Evolutionary conservation across 2,113 vertebrate species (phyloP).

Genomic region (Phycodurus eques): DNA sequence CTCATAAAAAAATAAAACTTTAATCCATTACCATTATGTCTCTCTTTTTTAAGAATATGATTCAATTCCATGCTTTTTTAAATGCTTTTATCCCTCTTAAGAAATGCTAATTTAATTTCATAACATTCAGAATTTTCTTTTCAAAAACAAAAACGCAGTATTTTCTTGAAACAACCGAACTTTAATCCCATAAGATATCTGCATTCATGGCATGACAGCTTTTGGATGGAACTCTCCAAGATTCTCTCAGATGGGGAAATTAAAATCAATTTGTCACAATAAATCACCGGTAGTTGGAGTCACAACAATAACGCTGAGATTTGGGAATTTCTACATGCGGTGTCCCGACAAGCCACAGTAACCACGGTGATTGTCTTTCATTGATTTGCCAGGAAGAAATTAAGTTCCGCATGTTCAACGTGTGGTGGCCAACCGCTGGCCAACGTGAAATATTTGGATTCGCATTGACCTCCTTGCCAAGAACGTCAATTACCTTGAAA

Average conservation of each 20-base stretch:
- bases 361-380: conserved; percentile 56
- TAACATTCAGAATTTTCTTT: too few relatives aligned
- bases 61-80: too few relatives aligned
- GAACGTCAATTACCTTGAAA: conserved; percentile 63
- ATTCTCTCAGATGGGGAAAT: not conserved
- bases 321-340: not conserved
- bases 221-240: not conserved
- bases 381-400: conserved; percentile 59
- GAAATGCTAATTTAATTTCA: too few relatives aligned
- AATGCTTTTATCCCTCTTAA: too few relatives aligned
- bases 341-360: not conserved
- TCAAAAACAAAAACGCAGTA: too few relatives aligned
- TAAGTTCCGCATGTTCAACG: conserved; percentile 47
- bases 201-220: too few relatives aligned
- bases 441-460: conserved; percentile 65
- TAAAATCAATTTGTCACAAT: not conserved
- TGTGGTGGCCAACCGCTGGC: conserved; percentile 59
- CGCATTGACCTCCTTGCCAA: conserved; percentile 49
- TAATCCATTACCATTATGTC: too few relatives aligned
- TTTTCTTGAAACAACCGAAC: too few relatives aligned
- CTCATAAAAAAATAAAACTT: too few relatives aligned
- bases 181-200: too few relatives aligned
- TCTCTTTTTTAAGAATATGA: too few relatives aligned
- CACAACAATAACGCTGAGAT: not conserved
- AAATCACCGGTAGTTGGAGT: not conserved